Percentiles rank a stretch among this genome's conserved stretches.
phyloP scores from a whole-genome alignment of 2,113 vertebrate species.

The Silurus asotus region DNA sequence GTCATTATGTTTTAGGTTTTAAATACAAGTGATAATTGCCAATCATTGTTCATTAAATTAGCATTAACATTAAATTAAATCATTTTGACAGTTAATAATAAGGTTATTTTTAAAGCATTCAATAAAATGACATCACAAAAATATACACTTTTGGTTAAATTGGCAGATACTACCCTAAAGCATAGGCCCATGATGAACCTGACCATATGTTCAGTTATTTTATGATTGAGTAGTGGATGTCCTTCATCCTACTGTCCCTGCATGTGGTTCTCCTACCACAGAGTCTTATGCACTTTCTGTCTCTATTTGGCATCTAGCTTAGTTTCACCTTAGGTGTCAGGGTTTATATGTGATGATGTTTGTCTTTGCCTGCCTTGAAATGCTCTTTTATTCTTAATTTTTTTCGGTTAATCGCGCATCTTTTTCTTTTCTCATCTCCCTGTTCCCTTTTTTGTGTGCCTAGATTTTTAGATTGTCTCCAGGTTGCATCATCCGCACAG shows the following conservation, averaged over 20 bases:
- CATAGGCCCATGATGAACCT: neutral
- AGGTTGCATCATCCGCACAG: constrained; percentile 31
- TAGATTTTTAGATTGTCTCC: constrained; percentile 5
- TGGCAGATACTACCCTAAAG: neutral
- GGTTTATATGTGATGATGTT: neutral
- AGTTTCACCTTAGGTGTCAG: too few species aligned
- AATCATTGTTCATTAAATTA: too few species aligned
- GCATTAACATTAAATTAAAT: too few species aligned
- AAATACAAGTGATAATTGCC: too few species aligned
- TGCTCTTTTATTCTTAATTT: neutral
- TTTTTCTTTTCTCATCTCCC: neutral
- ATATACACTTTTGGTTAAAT: neutral
- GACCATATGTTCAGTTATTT: neutral
- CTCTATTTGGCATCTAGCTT: neutral
- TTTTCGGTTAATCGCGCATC: neutral
- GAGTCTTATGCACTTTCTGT: neutral
- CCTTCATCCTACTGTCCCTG: neutral
- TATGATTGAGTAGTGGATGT: neutral
- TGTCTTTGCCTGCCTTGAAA: neutral
- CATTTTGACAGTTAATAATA: too few species aligned
- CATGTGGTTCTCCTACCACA: neutral
- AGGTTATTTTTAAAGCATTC: too few species aligned
- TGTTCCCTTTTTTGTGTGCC: neutral
- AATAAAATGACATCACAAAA: neutral
- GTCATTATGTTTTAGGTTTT: too few species aligned